A percentile compares a stretch with the other conserved stretches of the same genome.
These are phyloP conservation scores for Autographa gamma DNA, from an alignment of 2,888 invertebrate genomes.

Conservation along the genomic window DNA sequence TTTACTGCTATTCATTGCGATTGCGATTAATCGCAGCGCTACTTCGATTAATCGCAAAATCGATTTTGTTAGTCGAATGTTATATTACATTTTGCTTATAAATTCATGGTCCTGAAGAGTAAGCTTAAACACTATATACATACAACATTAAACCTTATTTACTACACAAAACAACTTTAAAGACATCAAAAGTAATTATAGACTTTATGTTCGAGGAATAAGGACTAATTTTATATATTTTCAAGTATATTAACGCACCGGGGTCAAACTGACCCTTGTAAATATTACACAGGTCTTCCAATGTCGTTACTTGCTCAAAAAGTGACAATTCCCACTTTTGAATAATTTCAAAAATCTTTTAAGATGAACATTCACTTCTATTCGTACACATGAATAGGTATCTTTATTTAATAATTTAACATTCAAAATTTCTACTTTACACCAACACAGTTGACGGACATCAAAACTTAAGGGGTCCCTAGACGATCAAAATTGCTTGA, in stretches of 20 bases:
- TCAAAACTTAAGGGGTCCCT: too few species aligned
- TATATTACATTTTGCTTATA: constrained; percentile 22
- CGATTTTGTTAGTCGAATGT: constrained; percentile 17
- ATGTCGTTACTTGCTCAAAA: too few species aligned
- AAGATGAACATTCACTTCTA: not conserved
- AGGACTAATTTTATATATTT: not conserved
- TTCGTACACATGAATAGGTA: not conserved
- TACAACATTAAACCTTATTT: constrained; percentile 45
- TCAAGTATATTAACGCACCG: constrained; percentile 7
- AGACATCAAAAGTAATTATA: constrained; percentile 21
- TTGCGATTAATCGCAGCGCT: constrained; percentile 10
- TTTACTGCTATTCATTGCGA: constrained; percentile 17
- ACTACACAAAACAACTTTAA: constrained; percentile 11
- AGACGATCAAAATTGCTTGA: too few species aligned
- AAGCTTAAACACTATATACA: constrained; percentile 24
- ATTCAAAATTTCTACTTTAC: not conserved
- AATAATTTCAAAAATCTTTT: not conserved
- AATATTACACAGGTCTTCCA: too few species aligned
- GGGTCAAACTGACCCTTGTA: not conserved
- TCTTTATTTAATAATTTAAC: not conserved
- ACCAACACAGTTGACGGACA: not conserved
- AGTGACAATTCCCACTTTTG: too few species aligned
- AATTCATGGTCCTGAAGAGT: constrained; percentile 46
- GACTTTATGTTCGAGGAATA: constrained; percentile 9
- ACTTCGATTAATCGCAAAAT: constrained; percentile 10